Evolutionary conservation across 1,140 invertebrate species (phyloP).

Genomic region (Chironomus tepperi): DNA sequence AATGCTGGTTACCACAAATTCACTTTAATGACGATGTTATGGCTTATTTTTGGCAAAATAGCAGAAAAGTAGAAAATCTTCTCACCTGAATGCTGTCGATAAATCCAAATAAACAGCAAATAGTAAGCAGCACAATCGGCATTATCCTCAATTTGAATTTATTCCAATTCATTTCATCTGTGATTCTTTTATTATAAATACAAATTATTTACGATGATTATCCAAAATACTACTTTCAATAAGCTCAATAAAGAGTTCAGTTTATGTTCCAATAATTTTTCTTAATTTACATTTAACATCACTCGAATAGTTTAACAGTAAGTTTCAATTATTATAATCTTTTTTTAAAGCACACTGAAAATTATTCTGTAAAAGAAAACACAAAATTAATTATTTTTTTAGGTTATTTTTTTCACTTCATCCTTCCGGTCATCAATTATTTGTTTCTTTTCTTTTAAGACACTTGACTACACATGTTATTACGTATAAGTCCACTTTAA

Average conservation of each 20-base stretch:
- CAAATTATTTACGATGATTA: too few species aligned
- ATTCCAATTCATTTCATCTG: slow-evolving; percentile 2
- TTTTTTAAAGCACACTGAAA: background rate
- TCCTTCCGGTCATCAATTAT: too few species aligned
- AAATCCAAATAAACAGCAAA: slow-evolving; percentile 7
- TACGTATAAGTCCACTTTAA: background rate
- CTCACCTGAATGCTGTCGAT: background rate
- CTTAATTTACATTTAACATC: background rate
- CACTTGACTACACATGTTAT: background rate
- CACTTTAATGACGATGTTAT: too few species aligned
- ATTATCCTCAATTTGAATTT: background rate
- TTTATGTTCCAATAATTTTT: background rate
- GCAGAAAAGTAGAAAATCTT: background rate
- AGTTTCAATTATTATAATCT: background rate
- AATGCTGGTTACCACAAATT: too few species aligned
- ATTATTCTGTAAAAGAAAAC: background rate
- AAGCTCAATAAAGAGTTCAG: too few species aligned
- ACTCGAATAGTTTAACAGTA: background rate
- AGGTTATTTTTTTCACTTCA: too few species aligned
- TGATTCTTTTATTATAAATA: background rate
- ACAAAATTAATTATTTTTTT: background rate
- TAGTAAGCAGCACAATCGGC: background rate
- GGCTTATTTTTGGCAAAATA: too few species aligned
- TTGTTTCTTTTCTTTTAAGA: too few species aligned
- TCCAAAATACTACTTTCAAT: too few species aligned